Evolutionary conservation across 1,140 invertebrate species (phyloP).

Genomic region (Drosophila teissieri): DNA sequence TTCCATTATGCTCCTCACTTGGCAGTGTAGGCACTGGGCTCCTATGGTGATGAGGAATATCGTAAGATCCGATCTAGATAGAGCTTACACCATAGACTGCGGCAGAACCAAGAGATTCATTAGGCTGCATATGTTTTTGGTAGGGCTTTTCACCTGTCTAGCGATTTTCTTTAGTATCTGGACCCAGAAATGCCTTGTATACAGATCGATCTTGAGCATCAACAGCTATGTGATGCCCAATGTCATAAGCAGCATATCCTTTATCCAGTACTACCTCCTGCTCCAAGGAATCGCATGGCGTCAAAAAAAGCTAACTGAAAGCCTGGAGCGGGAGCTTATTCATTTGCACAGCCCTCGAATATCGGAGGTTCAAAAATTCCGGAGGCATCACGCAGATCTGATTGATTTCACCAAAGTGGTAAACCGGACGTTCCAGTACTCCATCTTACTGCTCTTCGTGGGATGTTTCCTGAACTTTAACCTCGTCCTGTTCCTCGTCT

Average conservation of each 20-base stretch:
- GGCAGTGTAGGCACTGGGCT: conserved; percentile 35
- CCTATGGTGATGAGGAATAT: conserved; percentile 26
- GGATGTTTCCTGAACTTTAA: conserved; percentile 74
- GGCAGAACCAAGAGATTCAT: conserved; percentile 17
- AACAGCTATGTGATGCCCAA: conserved; percentile 58
- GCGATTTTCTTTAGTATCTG: conserved; percentile 15
- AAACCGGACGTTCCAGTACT: conserved; percentile 52
- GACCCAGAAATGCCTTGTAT: neutral
- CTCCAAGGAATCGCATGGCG: conserved; percentile 41
- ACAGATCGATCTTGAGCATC: conserved; percentile 8
- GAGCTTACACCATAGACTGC: conserved; percentile 22
- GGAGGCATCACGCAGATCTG: conserved; percentile 44
- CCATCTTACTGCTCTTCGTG: conserved; percentile 60
- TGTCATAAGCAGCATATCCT: conserved; percentile 46
- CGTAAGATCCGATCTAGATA: conserved; percentile 38
- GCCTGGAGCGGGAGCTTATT: conserved; percentile 19
- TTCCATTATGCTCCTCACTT: conserved; percentile 33
- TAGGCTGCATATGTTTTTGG: conserved; percentile 16
- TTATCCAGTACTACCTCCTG: conserved; percentile 51
- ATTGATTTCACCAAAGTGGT: conserved; percentile 54
- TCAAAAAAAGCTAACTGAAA: conserved; percentile 17
- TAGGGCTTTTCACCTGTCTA: conserved; percentile 23
- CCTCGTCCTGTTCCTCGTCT: conserved; percentile 63
- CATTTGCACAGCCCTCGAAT: neutral
- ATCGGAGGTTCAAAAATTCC: conserved; percentile 28